Base-by-base conservation (phyloP, 2,797 vertebrate genomes). In the Ctenopoma multispine region DNA sequence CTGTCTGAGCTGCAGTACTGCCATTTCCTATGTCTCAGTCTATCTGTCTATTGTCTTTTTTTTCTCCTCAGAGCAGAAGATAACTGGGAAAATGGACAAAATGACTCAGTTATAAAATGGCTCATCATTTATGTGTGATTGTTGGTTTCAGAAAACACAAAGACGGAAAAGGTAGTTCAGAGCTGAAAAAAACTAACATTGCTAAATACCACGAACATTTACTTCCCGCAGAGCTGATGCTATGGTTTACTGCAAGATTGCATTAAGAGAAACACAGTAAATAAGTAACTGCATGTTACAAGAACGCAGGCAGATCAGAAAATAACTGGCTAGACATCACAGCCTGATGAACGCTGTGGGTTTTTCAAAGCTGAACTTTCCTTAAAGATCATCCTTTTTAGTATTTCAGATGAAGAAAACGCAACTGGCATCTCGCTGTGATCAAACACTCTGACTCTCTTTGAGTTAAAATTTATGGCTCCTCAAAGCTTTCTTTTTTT, bases 21-120 rank as follows among this genome's bases (percentile, higher is more conserved):
- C 51, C 60, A 53, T 85, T 94, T 94, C 92, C 93, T 87, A 23
- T 85, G 18, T 20, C 18, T 43, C 63, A 60, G 21, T 63, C 64
- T 2, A 49, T 18, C 62, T 57, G 59, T 20, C 65, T 59, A 60
- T 69, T 76, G 69, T 78, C n/a, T 47, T 69, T 79, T 54, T 34
- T 50, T n/a, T 82, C 63, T 43, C 24, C 63, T 65, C 51, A 20
- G 57, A 46, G 49, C 53, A 62, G 63, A 60, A 60, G 63, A 81
- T 58, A 63, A 58, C 57, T 29, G 40, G 40, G 41, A 67, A 81
- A 78, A 70, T 24, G 41, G 51, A 61, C 10, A 31, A 68, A 70
- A 78, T 78, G 38, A 68, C 69, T 75, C 43, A 34, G 14, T 57
- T 23, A 51, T 46, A 80, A 78, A 82, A 84, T 27, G 27, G 60